These are phyloP conservation scores for Aphis gossypii DNA, from an alignment of 1,140 invertebrate genomes.

Conservation along the genomic window DNA sequence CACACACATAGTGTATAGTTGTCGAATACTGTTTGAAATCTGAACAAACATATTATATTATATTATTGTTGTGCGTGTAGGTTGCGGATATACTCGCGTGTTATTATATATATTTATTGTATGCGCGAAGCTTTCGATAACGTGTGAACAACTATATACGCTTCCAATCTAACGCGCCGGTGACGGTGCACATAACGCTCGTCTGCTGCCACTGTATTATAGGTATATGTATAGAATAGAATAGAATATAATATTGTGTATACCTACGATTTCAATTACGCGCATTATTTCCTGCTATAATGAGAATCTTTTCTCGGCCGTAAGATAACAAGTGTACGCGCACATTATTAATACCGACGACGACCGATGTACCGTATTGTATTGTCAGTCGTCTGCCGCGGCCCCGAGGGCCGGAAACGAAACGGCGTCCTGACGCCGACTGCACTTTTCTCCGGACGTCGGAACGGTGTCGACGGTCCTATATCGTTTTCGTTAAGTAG, in stretches of 20 bases:
- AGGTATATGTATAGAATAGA: neutral
- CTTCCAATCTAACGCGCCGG: neutral
- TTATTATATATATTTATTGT: neutral
- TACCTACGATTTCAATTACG: neutral
- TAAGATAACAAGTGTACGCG: neutral
- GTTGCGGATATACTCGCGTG: neutral
- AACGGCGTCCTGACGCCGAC: no score
- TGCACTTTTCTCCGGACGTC: neutral
- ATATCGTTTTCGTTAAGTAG: neutral
- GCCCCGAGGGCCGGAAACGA: neutral
- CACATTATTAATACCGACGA: neutral
- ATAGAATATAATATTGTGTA: neutral
- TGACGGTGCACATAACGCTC: neutral
- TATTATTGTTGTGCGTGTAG: neutral
- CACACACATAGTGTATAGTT: neutral
- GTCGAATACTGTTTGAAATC: neutral
- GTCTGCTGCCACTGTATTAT: neutral
- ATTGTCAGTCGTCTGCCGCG: neutral
- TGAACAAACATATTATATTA: neutral
- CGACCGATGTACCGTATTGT: neutral
- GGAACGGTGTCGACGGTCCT: no score
- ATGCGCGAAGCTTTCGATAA: neutral
- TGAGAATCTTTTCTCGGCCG: neutral
- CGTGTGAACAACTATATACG: neutral
- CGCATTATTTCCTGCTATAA: neutral